Evolutionary conservation across 2,113 vertebrate species (phyloP).

Genomic region (Rhinogobius similis): DNA sequence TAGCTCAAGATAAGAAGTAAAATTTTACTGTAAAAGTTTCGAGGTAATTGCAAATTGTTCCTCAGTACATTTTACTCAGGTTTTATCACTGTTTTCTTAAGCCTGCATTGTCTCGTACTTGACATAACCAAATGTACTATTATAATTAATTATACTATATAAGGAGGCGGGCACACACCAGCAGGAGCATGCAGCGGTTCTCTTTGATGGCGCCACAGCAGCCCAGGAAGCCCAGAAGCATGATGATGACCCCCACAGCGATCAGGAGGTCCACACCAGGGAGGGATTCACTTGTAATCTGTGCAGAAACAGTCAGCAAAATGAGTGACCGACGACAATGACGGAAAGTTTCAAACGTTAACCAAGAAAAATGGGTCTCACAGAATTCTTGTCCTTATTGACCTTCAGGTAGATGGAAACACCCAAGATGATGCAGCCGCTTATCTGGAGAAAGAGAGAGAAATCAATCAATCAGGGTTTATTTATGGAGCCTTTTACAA

Average conservation of each 20-base stretch:
- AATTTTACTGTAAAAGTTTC: too few relatives aligned
- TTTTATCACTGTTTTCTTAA: too few relatives aligned
- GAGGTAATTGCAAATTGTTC: too few relatives aligned
- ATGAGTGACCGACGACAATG: neutral
- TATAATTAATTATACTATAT: neutral
- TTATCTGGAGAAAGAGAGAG: slow-evolving; percentile 70
- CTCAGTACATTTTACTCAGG: too few relatives aligned
- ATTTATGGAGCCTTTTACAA: too few relatives aligned
- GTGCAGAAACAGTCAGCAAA: neutral
- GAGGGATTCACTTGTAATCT: slow-evolving; percentile 43
- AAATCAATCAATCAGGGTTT: too few relatives aligned
- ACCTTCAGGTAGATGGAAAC: slow-evolving; percentile 84
- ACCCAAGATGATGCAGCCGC: slow-evolving; percentile 83
- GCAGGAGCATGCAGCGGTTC: slow-evolving; percentile 84
- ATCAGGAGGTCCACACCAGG: slow-evolving; percentile 71
- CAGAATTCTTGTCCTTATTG: slow-evolving; percentile 50
- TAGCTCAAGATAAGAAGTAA: too few relatives aligned
- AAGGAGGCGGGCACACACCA: slow-evolving; percentile 68
- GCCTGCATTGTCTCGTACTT: neutral
- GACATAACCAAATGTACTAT: neutral
- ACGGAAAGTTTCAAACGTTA: neutral
- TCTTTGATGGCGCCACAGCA: slow-evolving; percentile 87
- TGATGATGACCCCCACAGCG: slow-evolving; percentile 79
- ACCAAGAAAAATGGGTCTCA: slow-evolving; percentile 20
- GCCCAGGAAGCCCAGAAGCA: slow-evolving; percentile 88